phyloP scores from a whole-genome alignment of 2,113 vertebrate species.

The Forbesichthys papilliferus region DNA sequence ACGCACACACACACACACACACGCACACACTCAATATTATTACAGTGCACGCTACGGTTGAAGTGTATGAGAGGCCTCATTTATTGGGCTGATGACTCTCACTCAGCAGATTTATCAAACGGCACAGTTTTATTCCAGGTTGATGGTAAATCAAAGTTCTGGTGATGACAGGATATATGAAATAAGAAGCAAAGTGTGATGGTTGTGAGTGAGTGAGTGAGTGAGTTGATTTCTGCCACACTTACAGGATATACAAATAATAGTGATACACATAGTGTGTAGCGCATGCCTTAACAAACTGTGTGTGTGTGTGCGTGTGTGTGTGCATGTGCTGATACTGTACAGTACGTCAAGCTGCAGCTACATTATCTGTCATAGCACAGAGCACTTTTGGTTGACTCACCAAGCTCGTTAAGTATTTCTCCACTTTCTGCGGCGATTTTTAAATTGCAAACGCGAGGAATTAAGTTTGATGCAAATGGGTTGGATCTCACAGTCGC shows the following conservation, averaged over 20 bases:
- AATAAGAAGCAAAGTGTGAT: slow-evolving; percentile 16
- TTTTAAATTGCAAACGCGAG: slow-evolving; percentile 43
- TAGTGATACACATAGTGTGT: too few relatives aligned
- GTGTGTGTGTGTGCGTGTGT: neutral
- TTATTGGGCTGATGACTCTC: slow-evolving; percentile 49
- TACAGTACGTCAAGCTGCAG: neutral
- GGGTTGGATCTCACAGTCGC: slow-evolving; percentile 19
- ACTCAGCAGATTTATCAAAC: slow-evolving; percentile 51
- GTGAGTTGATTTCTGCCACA: neutral
- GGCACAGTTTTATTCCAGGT: slow-evolving; percentile 57
- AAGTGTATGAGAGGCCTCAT: slow-evolving; percentile 37
- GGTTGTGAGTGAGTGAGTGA: neutral
- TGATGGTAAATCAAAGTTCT: slow-evolving; percentile 42
- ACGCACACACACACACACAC: slow-evolving; percentile 3
- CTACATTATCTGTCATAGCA: neutral
- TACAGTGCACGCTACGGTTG: slow-evolving; percentile 18
- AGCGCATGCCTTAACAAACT: neutral
- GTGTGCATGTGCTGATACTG: neutral
- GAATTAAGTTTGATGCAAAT: slow-evolving; percentile 51
- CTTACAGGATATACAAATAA: neutral
- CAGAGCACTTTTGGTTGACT: slow-evolving; percentile 29
- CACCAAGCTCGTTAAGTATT: slow-evolving; percentile 42
- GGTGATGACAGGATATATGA: slow-evolving; percentile 29
- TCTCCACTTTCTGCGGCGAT: slow-evolving; percentile 17
- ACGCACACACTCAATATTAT: slow-evolving; percentile 12